phyloP scores from a whole-genome alignment of 2,113 vertebrate genomes.

The Miniopterus natalensis region DNA sequence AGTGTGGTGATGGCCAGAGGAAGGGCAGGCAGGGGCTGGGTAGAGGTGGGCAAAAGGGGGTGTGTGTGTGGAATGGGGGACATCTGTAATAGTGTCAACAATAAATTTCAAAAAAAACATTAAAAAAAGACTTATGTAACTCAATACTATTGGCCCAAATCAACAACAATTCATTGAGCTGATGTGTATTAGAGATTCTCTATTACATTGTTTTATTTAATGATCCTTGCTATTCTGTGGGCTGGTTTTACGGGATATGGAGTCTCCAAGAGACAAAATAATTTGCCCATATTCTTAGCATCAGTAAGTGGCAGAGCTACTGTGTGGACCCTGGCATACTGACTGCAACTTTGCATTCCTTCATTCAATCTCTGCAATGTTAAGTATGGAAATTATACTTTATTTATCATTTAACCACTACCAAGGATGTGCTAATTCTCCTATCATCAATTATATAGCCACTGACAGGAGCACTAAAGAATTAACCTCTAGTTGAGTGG shows the following conservation, averaged over 20 bases:
- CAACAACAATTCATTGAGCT: background rate
- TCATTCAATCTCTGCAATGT: background rate
- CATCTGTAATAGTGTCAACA: background rate
- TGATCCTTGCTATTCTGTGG: background rate
- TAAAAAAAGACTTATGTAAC: background rate
- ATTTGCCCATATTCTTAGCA: background rate
- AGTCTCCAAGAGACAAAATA: background rate
- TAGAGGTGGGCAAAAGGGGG: background rate
- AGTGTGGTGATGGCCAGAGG: background rate
- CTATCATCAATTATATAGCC: background rate
- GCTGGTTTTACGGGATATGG: background rate
- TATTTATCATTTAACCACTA: background rate
- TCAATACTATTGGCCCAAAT: background rate
- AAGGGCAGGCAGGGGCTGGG: background rate
- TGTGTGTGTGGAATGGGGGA: too few relatives aligned
- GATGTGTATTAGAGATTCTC: background rate
- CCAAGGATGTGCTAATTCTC: background rate
- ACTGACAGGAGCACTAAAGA: background rate
- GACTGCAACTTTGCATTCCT: background rate
- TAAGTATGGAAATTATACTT: background rate
- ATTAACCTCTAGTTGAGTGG: constrained; percentile 4
- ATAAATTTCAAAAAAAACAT: background rate
- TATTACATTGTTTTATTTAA: background rate
- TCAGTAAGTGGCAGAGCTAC: background rate
- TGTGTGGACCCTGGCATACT: background rate